phyloP scores from a whole-genome alignment of 1,140 invertebrate species.

The Microplitis demolitor region DNA sequence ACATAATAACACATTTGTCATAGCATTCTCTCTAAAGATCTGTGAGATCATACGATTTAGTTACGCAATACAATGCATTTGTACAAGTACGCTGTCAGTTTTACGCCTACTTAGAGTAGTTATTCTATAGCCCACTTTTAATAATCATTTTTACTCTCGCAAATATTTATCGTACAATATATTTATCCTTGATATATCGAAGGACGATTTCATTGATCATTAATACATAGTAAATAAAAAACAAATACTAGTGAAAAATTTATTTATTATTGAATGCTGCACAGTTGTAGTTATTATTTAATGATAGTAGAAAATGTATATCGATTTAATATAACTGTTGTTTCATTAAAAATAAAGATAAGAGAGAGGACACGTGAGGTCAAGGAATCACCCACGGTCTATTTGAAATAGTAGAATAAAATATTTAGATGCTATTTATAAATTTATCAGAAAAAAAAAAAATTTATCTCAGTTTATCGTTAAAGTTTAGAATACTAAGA shows the following conservation, averaged over 20 bases:
- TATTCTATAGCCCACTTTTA: slow-evolving; percentile 35
- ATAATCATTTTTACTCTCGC: slow-evolving; percentile 1
- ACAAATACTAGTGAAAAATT: not conserved
- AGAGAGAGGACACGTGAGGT: slow-evolving; percentile 15
- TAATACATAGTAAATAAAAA: not conserved
- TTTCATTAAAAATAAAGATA: not conserved
- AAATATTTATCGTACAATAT: not conserved
- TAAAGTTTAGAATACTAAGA: not conserved
- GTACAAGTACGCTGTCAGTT: slow-evolving; percentile 23
- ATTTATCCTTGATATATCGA: slow-evolving; percentile 21
- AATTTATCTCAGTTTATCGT: not conserved
- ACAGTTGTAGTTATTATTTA: not conserved
- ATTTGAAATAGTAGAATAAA: not conserved
- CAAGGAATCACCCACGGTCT: slow-evolving; percentile 34
- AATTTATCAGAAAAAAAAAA: not conserved
- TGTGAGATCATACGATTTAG: slow-evolving; percentile 46
- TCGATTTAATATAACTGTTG: not conserved
- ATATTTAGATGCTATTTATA: not conserved
- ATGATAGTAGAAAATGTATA: not conserved
- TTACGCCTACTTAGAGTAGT: slow-evolving; percentile 35
- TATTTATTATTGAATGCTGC: not conserved
- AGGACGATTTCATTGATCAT: not conserved
- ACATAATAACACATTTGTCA: slow-evolving; percentile 8
- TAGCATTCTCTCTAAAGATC: slow-evolving; percentile 35
- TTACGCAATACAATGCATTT: slow-evolving; percentile 38